These are phyloP conservation scores for Polydrusus tereticollis DNA, from an alignment of 2,888 invertebrate genomes.

Conservation along the genomic window DNA sequence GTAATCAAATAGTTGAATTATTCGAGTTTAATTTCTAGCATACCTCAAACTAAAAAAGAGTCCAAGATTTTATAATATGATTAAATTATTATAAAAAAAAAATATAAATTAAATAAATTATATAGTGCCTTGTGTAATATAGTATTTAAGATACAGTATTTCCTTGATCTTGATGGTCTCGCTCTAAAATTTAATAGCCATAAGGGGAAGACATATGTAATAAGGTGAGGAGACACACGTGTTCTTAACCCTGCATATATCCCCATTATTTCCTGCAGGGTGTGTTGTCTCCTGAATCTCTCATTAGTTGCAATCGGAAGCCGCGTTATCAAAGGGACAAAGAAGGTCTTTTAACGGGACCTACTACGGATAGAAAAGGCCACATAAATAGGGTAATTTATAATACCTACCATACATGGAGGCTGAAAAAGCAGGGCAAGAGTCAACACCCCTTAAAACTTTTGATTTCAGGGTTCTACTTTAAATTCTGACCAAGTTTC, in stretches of 20 bases:
- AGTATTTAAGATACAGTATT: no score
- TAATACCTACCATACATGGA: no score
- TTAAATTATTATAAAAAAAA: no score
- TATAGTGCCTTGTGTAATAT: neutral
- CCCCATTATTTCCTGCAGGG: slow-evolving; percentile 14
- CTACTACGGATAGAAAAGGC: neutral
- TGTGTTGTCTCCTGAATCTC: slow-evolving; percentile 4
- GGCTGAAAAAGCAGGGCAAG: no score
- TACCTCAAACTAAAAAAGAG: no score
- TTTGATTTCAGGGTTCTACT: no score
- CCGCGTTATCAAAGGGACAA: neutral
- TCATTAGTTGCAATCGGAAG: neutral
- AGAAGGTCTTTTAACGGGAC: neutral
- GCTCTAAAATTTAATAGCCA: neutral
- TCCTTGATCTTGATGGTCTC: neutral
- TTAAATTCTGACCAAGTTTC: no score
- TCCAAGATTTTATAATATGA: no score
- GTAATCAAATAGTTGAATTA: no score
- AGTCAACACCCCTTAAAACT: no score
- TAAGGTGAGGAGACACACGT: neutral
- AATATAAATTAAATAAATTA: no score
- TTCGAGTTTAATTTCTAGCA: no score
- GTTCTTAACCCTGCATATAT: neutral
- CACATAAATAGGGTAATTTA: neutral
- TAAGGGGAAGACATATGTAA: neutral